Evolutionary conservation across 2,797 vertebrate genomes (phyloP), one percentile per base, ranked within the genome.

Genomic region (Melanotaenia pygmaea): DNA sequence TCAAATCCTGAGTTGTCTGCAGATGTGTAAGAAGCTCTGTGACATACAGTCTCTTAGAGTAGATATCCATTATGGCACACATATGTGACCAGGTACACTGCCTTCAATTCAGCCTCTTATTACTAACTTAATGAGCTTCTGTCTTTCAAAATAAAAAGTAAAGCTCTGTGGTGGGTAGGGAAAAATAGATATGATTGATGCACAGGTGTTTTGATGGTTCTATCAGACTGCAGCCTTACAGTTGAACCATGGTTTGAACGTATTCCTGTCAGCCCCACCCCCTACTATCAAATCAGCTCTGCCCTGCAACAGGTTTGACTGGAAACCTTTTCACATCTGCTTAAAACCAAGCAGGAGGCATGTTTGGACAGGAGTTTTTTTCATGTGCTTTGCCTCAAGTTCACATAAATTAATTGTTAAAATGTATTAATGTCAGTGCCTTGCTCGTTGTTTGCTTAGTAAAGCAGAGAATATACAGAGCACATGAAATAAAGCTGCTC

Each of bases 301-400:
- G 22, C 63, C 40, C 47, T 77, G 69, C 73, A 90, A 90, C 90
- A 87, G 91, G 91, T 91, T 77, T 73, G 79, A 89, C 91, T 85
- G 87, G 90, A 91, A 85, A 53, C 38, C 38, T 51, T 43, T 51
- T 81, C 56, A 38, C 76, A 47, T 70, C 80, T 14, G 57, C 82
- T 72, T 77, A 76, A 78, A 74, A 70, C 45, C 70, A 64, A 68
- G 64, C 40, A 4, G 43, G 59, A 77, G 79, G 77, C 91, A 32
- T 90, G 92, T 89, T 70, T 22, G 77, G 87, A 69, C 91, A 86
- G 38, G 86, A 85, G n/a, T 32, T 50, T 76, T 76, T 65, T 81
- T 77, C 82, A 64, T 63, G 70, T 53, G 47, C 66, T 50, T 40
- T 56, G 77, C 85, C 83, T 72, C 57, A 1, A 76, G 82, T 40